Percentiles rank a stretch among this genome's conserved stretches.
phyloP scores from a whole-genome alignment of 2,113 vertebrate species.

The Hippoglossus stenolepis region DNA sequence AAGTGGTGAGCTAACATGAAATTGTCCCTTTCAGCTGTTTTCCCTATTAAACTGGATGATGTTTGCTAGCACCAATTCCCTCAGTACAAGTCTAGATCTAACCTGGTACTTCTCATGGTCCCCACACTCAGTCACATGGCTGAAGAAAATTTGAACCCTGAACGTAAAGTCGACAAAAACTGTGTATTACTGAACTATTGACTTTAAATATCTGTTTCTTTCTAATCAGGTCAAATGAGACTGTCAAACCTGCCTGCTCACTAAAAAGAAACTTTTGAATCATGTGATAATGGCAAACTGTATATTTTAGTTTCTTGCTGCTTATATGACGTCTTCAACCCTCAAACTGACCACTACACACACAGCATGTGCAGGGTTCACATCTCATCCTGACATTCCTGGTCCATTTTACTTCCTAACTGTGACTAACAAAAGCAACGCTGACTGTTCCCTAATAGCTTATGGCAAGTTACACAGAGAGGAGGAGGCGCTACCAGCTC shows the following conservation, averaged over 20 bases:
- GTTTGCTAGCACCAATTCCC: constrained; percentile 25
- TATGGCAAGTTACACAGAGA: constrained; percentile 84
- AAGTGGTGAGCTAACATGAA: constrained; percentile 26
- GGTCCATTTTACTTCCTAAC: constrained; percentile 34
- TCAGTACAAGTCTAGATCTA: constrained; percentile 6
- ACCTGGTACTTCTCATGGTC: constrained; percentile 18
- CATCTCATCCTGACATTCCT: constrained; percentile 19
- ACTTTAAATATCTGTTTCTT: constrained; percentile 11
- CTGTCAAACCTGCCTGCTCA: not conserved
- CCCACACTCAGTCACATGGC: constrained; percentile 12
- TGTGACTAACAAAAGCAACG: constrained; percentile 60
- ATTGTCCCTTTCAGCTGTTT: not conserved
- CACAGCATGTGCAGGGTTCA: constrained; percentile 1
- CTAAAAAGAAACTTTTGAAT: constrained; percentile 18
- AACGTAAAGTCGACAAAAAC: not conserved
- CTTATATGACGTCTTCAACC: constrained; percentile 9
- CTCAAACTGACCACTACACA: constrained; percentile 6
- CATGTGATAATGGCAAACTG: constrained; percentile 7
- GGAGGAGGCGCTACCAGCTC: constrained; percentile 85
- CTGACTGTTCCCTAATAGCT: constrained; percentile 87
- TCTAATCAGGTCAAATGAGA: constrained; percentile 24
- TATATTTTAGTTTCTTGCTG: constrained; percentile 4
- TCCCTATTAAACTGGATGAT: not conserved
- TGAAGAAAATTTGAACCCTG: not conserved
- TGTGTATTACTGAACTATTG: constrained; percentile 1